Conservation (phyloP, 2,888 invertebrate genomes). For the Chrysomela aeneicollis region DNA sequence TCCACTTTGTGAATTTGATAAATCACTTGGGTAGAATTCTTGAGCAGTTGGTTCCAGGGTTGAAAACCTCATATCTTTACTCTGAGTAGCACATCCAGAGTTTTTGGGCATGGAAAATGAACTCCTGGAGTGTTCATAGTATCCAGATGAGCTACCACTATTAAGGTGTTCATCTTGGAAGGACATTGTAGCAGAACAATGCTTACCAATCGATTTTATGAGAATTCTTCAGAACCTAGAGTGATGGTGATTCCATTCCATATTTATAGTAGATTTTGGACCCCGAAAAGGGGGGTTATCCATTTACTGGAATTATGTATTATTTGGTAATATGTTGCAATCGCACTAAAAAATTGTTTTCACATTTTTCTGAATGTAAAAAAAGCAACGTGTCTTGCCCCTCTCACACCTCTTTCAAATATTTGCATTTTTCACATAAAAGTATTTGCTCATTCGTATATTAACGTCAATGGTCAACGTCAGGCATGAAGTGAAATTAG, state of each 20-base stretch:
- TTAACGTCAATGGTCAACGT: no score
- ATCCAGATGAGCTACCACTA: not conserved
- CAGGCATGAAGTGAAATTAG: no score
- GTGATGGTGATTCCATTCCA: not conserved
- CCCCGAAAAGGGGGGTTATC: not conserved
- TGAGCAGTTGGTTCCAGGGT: constrained; percentile 42
- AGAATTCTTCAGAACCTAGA: not conserved
- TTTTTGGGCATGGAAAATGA: not conserved
- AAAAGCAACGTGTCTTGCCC: not conserved
- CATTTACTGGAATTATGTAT: not conserved
- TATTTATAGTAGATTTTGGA: not conserved
- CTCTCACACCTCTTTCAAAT: not conserved
- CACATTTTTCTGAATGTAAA: not conserved
- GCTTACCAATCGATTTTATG: not conserved
- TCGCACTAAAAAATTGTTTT: not conserved
- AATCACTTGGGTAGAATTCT: constrained; percentile 40
- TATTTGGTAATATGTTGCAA: constrained; percentile 3
- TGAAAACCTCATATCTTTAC: constrained; percentile 1
- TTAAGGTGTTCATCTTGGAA: not conserved
- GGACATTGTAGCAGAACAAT: not conserved
- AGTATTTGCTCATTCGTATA: no score
- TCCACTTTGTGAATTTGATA: constrained; percentile 30
- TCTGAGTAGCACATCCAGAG: constrained; percentile 4
- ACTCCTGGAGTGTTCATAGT: not conserved
- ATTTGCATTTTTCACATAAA: not conserved